Evolutionary conservation across 37 sponge, comb jelly and placozoan species (phyloP), one percentile per base, ranked within the genome.

Genomic region (Theonella swinhoei): DNA sequence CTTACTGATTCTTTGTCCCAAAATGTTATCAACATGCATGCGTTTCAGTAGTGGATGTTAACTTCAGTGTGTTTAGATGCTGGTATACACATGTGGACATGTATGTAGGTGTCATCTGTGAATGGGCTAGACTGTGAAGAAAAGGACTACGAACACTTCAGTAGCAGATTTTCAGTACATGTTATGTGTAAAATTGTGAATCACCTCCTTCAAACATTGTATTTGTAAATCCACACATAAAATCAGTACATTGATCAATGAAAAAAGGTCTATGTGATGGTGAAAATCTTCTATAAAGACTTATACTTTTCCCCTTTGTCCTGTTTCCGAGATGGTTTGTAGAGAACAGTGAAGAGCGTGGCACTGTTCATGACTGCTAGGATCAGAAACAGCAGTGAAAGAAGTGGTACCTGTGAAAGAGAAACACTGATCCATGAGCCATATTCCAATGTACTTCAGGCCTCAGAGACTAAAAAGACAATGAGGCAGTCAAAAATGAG

Each of bases 321-420:
- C 2, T 60, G 62, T 65, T 80, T 66, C 31, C 35, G 63, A 24
- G 42, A 30, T 63, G 47, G 47, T 22, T 32, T 29, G 80, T 68
- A 42, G 25, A 84, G 26, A 29, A 86, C 70, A 31, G 41, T 62
- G 11, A 28, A 79, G 4, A 86, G 79, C 3, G 86, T 86, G 28
- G 86, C 70, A 4, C 38, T 32, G 41, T 86, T 86, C 79, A 78
- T 72, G 25, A 64, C 33, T 2, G 86, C 86, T 40, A 86, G 39
- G 7, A 86, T 40, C 22, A 71, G 26, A 72, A 86, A 86, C 64
- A 86, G 86, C 63, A 86, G 32, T 40, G 62, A 29, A 23, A 86
- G 72, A 22, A 86, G 14, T 0, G 65, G 86, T 34, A 86, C 72
- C 86, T 86, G 68, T 23, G 22, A 36, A 39, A 17, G 25, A 40